phyloP scores from a whole-genome alignment of 2,888 invertebrate genomes.

The Chesias legatella region DNA sequence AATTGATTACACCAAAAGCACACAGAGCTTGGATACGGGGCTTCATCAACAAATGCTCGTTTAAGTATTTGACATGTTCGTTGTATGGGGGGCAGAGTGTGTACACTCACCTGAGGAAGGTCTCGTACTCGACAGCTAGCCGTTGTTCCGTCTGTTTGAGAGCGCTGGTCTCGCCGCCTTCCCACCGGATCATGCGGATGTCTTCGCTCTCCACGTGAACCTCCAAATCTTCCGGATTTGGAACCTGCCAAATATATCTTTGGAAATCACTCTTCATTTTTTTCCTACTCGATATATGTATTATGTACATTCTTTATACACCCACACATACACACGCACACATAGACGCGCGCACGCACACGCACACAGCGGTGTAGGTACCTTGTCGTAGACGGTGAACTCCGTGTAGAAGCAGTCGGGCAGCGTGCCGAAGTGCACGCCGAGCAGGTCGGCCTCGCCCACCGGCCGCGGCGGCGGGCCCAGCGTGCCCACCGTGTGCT shows the following conservation, averaged over 20 bases:
- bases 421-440: conserved; percentile 69
- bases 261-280: background rate
- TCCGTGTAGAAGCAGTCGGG: conserved; percentile 64
- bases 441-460: conserved; percentile 56
- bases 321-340: no score
- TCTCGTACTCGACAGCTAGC: conserved; percentile 77
- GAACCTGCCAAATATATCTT: conserved; percentile 45
- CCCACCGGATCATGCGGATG: conserved; percentile 78
- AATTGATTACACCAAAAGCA: no score
- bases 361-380: conserved; percentile 30
- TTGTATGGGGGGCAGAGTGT: no score
- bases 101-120: conserved; percentile 56
- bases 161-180: conserved; percentile 84
- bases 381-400: conserved; percentile 73
- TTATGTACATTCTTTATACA: no score
- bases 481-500: conserved; percentile 83
- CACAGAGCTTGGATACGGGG: no score
- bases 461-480: conserved; percentile 82
- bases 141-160: conserved; percentile 79
- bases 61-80: no score
- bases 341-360: no score
- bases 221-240: conserved; percentile 80
- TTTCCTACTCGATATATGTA: no score
- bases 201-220: conserved; percentile 74
- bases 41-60: no score